Evolutionary conservation across 2,888 invertebrate species (phyloP), one percentile per base, ranked within the genome.

Genomic region (Acanthoscelides obtectus): DNA sequence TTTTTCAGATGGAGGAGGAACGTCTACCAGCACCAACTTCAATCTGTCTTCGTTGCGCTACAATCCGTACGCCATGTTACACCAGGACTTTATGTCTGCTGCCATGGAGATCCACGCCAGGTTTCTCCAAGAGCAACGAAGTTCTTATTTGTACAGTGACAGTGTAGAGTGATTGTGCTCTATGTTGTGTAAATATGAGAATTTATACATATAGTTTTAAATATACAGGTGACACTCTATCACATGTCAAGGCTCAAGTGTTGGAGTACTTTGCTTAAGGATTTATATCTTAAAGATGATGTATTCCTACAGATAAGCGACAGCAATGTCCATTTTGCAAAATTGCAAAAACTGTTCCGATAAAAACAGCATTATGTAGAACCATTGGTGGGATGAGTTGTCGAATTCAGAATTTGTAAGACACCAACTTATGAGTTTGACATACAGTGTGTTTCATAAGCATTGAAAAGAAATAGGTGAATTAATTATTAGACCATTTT

Each of bases 51-150:
- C 72, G 6, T 5, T 72, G 12, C 70, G 71, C 1, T 72, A 73
- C 71, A 76, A 75, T 72, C 77, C 77, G 20, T 77, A 79, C 69
- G 71, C 74, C 63, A 22, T 64, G 63, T 74, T 74, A 68, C 75
- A 77, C 70, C 74, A 74, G 8, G 74, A 73, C 72, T 79, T 77
- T 74, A 72, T 79, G 71, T 75, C 78, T 67, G 76, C 78, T 72
- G 79, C 78, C 67, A 78, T 76, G 76, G 77, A 77, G 72, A 74
- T 77, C 27, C 76, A 78, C 70, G 78, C 77, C 72, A 76, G 80
- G 77, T 79, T 79, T 79, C 77, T 78, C 67, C 76, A 78, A 75
- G 81, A 78, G 78, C 81, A 81, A 80, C 79, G 80, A 80, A 79
- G 72, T 72, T 75, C 76, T 72, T 76, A 76, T 71, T 74, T 79